Evolutionary conservation across 2,797 vertebrate species (phyloP), one percentile per base, ranked within the genome.

Genomic region (Telmatherina bonti): DNA sequence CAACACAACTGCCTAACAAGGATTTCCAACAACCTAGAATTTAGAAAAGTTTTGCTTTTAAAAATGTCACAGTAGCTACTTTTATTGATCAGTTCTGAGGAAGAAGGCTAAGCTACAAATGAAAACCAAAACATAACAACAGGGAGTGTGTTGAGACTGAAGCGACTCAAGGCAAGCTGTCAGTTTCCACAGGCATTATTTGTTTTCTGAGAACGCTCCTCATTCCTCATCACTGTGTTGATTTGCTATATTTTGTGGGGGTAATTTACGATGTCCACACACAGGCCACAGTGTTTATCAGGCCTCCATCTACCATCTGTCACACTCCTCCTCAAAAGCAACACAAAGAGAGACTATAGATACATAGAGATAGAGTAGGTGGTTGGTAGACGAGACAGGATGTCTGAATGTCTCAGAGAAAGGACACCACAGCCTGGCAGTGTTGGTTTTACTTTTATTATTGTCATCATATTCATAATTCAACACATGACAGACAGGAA

Each of bases 401-500:
- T 82, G 71, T 76, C 43, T 27, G 9, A 18, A 29, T 63, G 30
- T 77, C 74, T 81, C 55, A 38, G 43, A 81, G 35, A 77, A 69
- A 11, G 69, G 59, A 80, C 64, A 66, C 59, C 53, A 64, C 54
- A 64, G 63, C 77, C 67, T 47, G 18, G 57, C 59, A 62, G 38
- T 56, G 29, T 67, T 31, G 31, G 33, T 66, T 30, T 68, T 72
- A 20, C 66, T 83, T 85, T 91, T 88, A 90, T 93, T 91, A 81
- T 93, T 92, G 62, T 94, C 81, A 85, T 87, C 88, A 92, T 93
- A 93, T 92, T 93, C 89, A 89, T 91, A 90, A 91, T 85, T 93
- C 89, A 94, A 92, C 89, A 93, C 93, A 87, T 89, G 89, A 94
- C 93, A 85, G 86, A 94, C 91, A 92, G 88, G 90, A 90, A 93